These are phyloP conservation scores for Macroglossus sobrinus DNA, from an alignment of 2,113 vertebrate genomes.

Conservation along the genomic window DNA sequence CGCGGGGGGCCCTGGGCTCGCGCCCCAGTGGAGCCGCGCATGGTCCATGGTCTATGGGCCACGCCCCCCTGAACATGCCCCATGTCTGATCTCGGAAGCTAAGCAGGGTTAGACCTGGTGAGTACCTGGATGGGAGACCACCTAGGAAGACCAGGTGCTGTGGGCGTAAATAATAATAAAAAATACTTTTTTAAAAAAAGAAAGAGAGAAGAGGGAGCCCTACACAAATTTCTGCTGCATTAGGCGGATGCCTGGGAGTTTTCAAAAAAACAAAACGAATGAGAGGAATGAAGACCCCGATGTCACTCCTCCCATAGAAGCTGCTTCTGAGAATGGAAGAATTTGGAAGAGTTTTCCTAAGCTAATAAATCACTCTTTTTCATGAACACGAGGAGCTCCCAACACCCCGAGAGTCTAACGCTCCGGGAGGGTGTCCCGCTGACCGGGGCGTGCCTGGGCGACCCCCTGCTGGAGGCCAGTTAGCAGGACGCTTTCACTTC, in stretches of 20 bases:
- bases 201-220: not conserved
- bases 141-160: too few relatives aligned
- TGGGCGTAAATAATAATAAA: too few relatives aligned
- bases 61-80: too few relatives aligned
- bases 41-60: too few relatives aligned
- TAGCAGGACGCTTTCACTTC: not conserved
- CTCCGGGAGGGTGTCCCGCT: not conserved
- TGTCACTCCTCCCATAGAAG: not conserved
- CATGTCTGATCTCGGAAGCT: too few relatives aligned
- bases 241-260: not conserved
- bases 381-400: not conserved
- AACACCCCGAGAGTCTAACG: not conserved
- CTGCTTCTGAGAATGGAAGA: slow-evolving; percentile 23
- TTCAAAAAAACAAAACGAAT: slow-evolving; percentile 17
- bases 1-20: too few relatives aligned
- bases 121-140: too few relatives aligned
- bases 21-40: too few relatives aligned
- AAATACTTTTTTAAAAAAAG: too few relatives aligned
- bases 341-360: not conserved
- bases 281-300: slow-evolving; percentile 12
- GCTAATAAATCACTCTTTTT: not conserved
- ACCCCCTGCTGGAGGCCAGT: not conserved
- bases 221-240: not conserved
- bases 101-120: too few relatives aligned
- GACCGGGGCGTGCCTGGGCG: not conserved